phyloP scores from a whole-genome alignment of 2,797 vertebrate species.

The Synanceia verrucosa region DNA sequence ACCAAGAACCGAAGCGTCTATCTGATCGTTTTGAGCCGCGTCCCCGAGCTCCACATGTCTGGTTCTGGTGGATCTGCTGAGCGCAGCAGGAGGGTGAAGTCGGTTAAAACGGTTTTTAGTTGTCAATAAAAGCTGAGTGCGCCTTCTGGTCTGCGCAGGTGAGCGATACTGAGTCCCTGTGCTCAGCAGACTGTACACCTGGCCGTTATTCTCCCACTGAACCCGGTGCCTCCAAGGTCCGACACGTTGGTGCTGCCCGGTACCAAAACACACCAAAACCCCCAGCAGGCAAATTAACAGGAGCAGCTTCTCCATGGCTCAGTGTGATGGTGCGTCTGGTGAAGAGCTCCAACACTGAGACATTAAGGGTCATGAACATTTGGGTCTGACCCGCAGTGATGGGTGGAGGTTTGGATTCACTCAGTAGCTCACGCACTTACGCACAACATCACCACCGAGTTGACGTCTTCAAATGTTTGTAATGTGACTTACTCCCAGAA shows the following conservation, averaged over 20 bases:
- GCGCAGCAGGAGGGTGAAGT: conserved; percentile 6
- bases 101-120: conserved; percentile 36
- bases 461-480: neutral
- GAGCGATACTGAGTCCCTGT: conserved; percentile 74
- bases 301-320: conserved; percentile 67
- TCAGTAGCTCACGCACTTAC: conserved; percentile 44
- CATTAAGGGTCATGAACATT: conserved; percentile 12
- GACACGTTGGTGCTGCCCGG: conserved; percentile 55
- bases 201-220: conserved; percentile 83
- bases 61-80: conserved; percentile 34
- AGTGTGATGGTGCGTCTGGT: neutral
- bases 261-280: conserved; percentile 57
- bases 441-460: conserved; percentile 41
- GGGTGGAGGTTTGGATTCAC: conserved; percentile 38
- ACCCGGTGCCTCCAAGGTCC: conserved; percentile 80
- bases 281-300: conserved; percentile 43
- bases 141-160: conserved; percentile 46
- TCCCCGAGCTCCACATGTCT: conserved; percentile 11
- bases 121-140: conserved; percentile 68
- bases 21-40: conserved; percentile 35
- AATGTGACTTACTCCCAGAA: conserved; percentile 10
- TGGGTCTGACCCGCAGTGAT: conserved; percentile 17
- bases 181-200: conserved; percentile 79
- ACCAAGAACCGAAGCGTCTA: conserved; percentile 43
- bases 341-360: conserved; percentile 20